Conservation (phyloP, 2,113 vertebrate genomes). For the Myanophis thanlyinensis region DNA sequence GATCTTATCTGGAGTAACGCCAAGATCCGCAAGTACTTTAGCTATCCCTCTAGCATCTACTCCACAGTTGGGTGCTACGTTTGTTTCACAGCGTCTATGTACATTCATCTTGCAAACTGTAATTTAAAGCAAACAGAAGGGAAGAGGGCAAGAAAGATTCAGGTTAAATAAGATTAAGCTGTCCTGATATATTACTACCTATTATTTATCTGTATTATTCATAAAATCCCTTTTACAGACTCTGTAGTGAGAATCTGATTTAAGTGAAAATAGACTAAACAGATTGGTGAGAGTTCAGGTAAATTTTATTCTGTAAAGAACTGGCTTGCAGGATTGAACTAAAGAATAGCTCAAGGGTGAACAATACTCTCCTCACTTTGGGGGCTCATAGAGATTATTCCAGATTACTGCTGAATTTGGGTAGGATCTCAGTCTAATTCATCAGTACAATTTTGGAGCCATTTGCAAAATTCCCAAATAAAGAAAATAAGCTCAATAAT, state of each 20-base stretch:
- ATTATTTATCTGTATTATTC: neutral
- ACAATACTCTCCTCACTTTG: neutral
- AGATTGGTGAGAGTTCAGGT: neutral
- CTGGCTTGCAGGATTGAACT: neutral
- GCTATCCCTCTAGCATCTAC: slow-evolving; percentile 96
- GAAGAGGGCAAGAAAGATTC: neutral
- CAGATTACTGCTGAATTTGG: neutral
- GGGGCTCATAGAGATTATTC: neutral
- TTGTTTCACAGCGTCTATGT: slow-evolving; percentile 93
- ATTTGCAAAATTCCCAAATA: neutral
- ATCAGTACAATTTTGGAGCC: neutral
- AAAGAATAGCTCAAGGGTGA: neutral
- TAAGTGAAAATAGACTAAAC: neutral
- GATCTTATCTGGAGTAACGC: slow-evolving; percentile 98
- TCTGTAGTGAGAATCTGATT: neutral
- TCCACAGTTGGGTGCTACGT: slow-evolving; percentile 96
- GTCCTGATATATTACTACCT: neutral
- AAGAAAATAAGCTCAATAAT: neutral
- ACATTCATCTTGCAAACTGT: slow-evolving; percentile 99
- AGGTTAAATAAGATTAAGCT: neutral
- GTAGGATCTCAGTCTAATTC: neutral
- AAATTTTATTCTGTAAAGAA: neutral
- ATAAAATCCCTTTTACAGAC: neutral
- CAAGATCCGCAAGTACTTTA: slow-evolving; percentile 94
- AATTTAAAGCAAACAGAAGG: slow-evolving; percentile 7